Evolutionary conservation across 2,113 vertebrate genomes (phyloP).

Genomic region (Neolamprologus brichardi): DNA sequence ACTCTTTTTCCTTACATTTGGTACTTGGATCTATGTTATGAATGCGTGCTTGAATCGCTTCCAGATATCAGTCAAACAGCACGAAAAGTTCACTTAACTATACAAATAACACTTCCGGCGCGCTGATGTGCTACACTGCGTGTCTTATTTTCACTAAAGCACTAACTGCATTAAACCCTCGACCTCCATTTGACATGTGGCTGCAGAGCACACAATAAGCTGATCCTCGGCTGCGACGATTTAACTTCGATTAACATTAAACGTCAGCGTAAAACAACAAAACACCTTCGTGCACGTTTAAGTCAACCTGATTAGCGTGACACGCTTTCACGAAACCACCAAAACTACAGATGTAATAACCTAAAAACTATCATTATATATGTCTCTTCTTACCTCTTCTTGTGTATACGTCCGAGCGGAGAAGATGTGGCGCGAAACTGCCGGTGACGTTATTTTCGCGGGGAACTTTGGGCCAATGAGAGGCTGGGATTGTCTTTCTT

Average conservation of each 20-base stretch:
- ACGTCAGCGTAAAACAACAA: background rate
- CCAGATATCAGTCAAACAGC: background rate
- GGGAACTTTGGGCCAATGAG: conserved; percentile 64
- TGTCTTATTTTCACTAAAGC: background rate
- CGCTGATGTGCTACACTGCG: background rate
- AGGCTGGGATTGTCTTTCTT: background rate
- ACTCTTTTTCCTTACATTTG: background rate
- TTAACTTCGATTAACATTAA: background rate
- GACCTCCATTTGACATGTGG: conserved; percentile 49
- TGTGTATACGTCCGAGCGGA: background rate
- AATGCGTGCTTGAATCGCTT: background rate
- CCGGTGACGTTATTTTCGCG: conserved; percentile 69
- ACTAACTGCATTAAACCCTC: background rate
- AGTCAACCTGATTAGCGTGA: accelerated
- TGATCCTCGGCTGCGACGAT: background rate
- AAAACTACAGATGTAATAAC: accelerated
- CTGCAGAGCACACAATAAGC: conserved; percentile 33
- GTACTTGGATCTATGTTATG: background rate
- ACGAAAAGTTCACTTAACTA: background rate
- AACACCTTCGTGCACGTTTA: background rate
- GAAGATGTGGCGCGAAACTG: conserved; percentile 70
- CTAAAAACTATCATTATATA: background rate
- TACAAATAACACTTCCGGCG: background rate
- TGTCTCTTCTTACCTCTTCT: conserved; percentile 23
- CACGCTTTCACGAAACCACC: accelerated